phyloP scores from a whole-genome alignment of 92 coral and sea anemone genomes.

The Porites lobata region DNA sequence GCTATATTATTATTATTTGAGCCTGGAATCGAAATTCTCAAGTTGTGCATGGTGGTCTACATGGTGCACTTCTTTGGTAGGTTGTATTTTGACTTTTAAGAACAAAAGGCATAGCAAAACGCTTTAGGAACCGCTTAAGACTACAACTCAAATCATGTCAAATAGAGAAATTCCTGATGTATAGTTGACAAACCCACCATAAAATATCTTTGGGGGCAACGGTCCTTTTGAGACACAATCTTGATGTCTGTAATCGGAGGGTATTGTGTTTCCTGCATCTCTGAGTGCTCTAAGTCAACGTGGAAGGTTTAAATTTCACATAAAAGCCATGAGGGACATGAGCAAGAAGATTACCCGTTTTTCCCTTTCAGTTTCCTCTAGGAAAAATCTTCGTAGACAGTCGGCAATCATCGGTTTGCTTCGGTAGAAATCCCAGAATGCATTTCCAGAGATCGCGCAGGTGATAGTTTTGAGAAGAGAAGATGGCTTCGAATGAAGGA shows the following conservation, averaged over 20 bases:
- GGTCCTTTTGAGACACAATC: constrained; percentile 84
- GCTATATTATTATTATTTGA: too few species aligned
- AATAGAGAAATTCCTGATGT: neutral
- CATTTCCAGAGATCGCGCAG: constrained; percentile 39
- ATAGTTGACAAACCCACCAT: constrained; percentile 60
- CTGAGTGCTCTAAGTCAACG: neutral
- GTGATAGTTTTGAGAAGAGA: constrained; percentile 83
- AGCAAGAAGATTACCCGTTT: neutral
- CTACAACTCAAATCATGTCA: neutral
- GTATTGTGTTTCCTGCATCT: constrained; percentile 9
- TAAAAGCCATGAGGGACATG: neutral
- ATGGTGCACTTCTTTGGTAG: too few species aligned
- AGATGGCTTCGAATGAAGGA: constrained; percentile 82
- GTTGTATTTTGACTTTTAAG: too few species aligned
- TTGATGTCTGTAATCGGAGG: constrained; percentile 82
- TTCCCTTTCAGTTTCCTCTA: too few species aligned
- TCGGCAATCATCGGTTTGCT: constrained; percentile 2
- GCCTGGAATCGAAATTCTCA: too few species aligned
- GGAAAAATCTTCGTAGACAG: neutral
- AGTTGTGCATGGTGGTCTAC: too few species aligned
- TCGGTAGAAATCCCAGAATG: constrained; percentile 55
- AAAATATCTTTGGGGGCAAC: constrained; percentile 81
- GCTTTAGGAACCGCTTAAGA: neutral
- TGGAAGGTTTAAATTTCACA: neutral
- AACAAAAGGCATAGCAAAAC: neutral